Base-by-base conservation (phyloP, 2,797 vertebrate species). In the Mastacembelus armatus region DNA sequence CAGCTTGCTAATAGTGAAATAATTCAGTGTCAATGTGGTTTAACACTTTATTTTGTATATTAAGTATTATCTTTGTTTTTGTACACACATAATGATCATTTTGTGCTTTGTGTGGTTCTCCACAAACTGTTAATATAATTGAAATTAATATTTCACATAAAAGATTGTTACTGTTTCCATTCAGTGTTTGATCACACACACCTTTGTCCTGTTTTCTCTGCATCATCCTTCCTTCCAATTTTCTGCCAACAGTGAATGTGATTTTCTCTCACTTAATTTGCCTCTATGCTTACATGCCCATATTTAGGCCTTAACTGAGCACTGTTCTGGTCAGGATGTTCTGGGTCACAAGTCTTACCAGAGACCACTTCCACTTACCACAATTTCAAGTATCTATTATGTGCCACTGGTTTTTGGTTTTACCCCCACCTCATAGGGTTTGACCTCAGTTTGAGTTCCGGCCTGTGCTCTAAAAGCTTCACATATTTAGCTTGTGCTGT, bases 301-400 rank as follows among this genome's bases (percentile, higher is more conserved):
- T 49, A 52, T 60, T 76, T 30, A 48, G 45, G 7, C 43, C 44
- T 22, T 30, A 15, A 52, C 16, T 4, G 24, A 36, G 33, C 21
- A 7, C 22, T 62, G 76, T 65, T 67, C 40, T 73, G 83, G 76
- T 74, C 85, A 81, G 7, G 26, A 42, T 49, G 85, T 91, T 85
- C 86, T 16, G 8, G 74, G 74, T 66, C 66, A 70, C 2, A 8
- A 27, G 14, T 39, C 22, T 36, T 32, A 45, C 16, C 5, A 8
- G 14, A 32, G 55, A 49, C 66, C 72, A 38, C 45, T 47, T 57
- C 39, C 51, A 68, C 36, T 74, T 47, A 66, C 9, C 33, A 43
- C 6, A 40, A 10, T 42, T 61, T 47, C 4, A 69, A 52, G 32
- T 10, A 33, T 32, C 30, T 33, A 29, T 72, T 61, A 69, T 12